Evolutionary conservation across 2,888 invertebrate species (phyloP), one percentile per base, ranked within the genome.

Genomic region (Timema podura): DNA sequence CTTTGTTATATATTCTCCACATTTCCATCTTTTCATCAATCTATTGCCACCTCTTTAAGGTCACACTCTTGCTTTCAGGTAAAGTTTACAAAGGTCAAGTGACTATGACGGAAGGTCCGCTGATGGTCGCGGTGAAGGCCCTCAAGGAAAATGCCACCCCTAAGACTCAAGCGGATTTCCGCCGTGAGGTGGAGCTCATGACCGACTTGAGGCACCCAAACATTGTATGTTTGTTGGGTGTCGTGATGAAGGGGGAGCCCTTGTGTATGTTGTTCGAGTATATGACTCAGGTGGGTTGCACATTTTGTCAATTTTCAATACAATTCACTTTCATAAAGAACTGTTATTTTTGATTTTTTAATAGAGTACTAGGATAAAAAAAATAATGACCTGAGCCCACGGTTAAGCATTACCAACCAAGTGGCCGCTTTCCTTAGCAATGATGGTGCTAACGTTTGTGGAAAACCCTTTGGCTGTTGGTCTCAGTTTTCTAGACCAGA

Each of bases 231-330:
- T 88, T 98, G 75, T 85, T 98, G 71, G 98, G 97, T 0, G 95
- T 96, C 9, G 92, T 95, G 70, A 85, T 94, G 72, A 91, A 92
- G 76, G 92, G 93, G 77, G 92, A 95, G 78, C 96, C 96, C 0
- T 87, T 93, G 80, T 96, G 96, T 79, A 96, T 98, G 95, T 83
- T 99, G 44, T 98, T 98, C 82, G 98, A 99, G 81, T 96, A 95
- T 79, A 98, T 98, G 97, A 92, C 93, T 0, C 90, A 84, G 78
- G 83, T 83, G 75, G 30, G 30, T 30, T 30, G 30, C 30, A 30
- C 3, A 30, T 30, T 30, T 30, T 30, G 30, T 30, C 30, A 30
- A 30, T 30, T 30, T 30, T 30, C 30, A 30, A 30, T 30, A 30
- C 30, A 30, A 30, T 30, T 3, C 30, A 30, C 30, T 30, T 30